Base-by-base conservation (phyloP, 2,113 vertebrate genomes). In the Gadus macrocephalus region DNA sequence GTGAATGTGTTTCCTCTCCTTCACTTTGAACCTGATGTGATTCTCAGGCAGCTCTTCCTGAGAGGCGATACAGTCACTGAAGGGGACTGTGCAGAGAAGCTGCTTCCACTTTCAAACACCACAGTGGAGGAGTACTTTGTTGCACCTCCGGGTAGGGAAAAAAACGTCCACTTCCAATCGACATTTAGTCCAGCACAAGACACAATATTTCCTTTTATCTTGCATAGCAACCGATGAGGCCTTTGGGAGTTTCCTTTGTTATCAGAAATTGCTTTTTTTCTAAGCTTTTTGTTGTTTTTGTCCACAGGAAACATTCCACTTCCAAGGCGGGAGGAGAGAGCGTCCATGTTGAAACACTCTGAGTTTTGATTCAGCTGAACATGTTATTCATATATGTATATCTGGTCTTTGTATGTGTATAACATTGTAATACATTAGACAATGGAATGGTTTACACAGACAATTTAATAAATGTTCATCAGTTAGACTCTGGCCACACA, bases 111-210 rank as follows among this genome's bases (percentile, higher is more conserved):
- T 3, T 91, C 96, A 66, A 92, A 63, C 70, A 80, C 74, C 11
- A 93, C 91, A 31, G 81, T 95, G 59, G 97, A 98, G 72, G 97
- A 96, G 62, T 98, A 98, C 83, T 98, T 96, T 82, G 92, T 97
- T 70, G 94, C 96, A 69, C 96, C 96, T 70, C 95, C 95, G 93
- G 96, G 97, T 98, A 90, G 8, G 67, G 38, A 17, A 25, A 20
- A 49, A 49, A 49, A 42, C 25, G 25, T 25, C 25, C 27, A n/a
- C 4, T 1, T 4, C 16, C 8, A 67, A 28, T 17, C 42, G 1
- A 64, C 22, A 14, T 19, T 25, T 17, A 25, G 58, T 20, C 20
- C 20, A 20, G 20, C 20, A 20, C 20, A 20, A 20, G 20, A 20
- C 5, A 49, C 7, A 49, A 11, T 8, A 49, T 9, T 49, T 49